Base-by-base conservation (phyloP, 64 coral and sea anemone genomes). In the Dendrophyllia cribrosa region DNA sequence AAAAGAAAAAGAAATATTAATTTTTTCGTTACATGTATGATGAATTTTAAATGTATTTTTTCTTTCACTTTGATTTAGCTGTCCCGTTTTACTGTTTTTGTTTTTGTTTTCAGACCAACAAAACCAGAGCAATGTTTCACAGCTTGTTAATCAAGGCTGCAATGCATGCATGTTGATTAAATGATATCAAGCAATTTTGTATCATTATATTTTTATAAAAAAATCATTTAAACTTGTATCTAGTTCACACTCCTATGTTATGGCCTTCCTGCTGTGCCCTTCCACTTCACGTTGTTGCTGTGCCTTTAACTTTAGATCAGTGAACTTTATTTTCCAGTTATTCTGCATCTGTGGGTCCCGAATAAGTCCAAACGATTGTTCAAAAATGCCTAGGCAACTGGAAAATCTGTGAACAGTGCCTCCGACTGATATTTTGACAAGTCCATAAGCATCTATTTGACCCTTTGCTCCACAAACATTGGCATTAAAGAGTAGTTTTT, bases 261-360 rank as follows among this genome's bases (percentile, higher is more conserved):
- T 84, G 19, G 80, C 80, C 62, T 84, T 84, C 50, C 47, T 84
- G 9, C 43, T 48, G 6, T 50, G 9, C 50, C 80, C 80, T 23
- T 84, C 80, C 19, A 84, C 58, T 68, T 60, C 63, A 14, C 6
- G 56, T 63, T 86, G 81, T 26, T 70, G 51, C 21, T 93, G 91
- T 49, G 96, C 92, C 77, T 98, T 95, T 51, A 98, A 70, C 52
- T 95, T 98, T 3, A 98, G 70, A 46, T 98, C 77, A 83, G 96
- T 98, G 43, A 98, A 98, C 60, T 98, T 98, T 48, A 98, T 98
- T 70, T 98, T 98, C 96, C 96, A 98, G 51, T 95, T 98, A 75
- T 98, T 98, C 7, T 95, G 70, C 76, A 93, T 92, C 25, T 78
- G 72, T 34, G 96, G 96, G 69, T 98, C 96, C 22, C 89, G 53